Evolutionary conservation across 2,797 vertebrate genomes (phyloP).

Genomic region (Anguilla pacifica): DNA sequence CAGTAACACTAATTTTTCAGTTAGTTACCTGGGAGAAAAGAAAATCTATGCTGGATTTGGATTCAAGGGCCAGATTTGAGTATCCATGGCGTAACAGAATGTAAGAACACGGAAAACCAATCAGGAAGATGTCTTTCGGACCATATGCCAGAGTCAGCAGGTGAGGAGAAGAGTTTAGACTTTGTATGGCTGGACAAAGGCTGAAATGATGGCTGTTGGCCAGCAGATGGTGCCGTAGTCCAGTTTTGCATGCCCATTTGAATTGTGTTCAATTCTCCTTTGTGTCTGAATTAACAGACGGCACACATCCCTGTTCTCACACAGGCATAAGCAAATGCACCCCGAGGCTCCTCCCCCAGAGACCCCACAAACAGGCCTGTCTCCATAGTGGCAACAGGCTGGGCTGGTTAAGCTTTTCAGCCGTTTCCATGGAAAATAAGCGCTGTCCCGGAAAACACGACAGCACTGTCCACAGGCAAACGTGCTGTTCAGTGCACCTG

Average conservation of each 20-base stretch:
- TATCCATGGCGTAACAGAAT: neutral
- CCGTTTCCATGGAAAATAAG: slow-evolving; percentile 56
- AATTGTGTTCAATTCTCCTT: neutral
- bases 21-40: too few species aligned
- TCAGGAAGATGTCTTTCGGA: neutral
- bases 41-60: too few species aligned
- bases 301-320: slow-evolving; percentile 37
- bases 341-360: slow-evolving; percentile 11
- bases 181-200: neutral
- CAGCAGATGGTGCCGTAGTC: slow-evolving; percentile 59
- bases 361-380: neutral
- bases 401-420: slow-evolving; percentile 45
- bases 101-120: neutral
- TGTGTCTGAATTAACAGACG: neutral
- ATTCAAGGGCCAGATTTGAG: neutral
- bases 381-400: slow-evolving; percentile 34
- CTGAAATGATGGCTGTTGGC: slow-evolving; percentile 18
- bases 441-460: slow-evolving; percentile 34
- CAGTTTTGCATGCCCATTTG: neutral
- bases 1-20: too few species aligned
- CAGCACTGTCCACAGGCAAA: slow-evolving; percentile 34
- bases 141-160: neutral
- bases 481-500: neutral
- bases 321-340: slow-evolving; percentile 37
- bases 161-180: neutral